Conservation (phyloP, 2,113 vertebrate genomes). For the Zapus hudsonius region DNA sequence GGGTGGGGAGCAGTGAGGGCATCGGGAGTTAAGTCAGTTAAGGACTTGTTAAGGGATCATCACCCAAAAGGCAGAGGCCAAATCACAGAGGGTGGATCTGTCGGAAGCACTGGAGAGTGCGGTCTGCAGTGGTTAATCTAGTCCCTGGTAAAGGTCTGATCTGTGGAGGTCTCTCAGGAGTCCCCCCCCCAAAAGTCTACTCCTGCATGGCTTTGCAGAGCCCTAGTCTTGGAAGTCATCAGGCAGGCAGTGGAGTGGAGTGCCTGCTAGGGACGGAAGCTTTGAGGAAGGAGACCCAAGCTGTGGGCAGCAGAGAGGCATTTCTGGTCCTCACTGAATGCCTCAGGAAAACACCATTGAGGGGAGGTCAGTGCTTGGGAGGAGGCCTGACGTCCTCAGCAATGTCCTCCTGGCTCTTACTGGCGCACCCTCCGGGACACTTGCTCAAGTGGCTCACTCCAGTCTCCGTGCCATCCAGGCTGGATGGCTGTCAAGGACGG, state of each 20-base stretch:
- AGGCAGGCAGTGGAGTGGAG: not conserved
- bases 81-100: rapidly evolving
- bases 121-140: not conserved
- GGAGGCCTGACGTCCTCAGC: not conserved
- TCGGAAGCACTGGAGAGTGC: not conserved
- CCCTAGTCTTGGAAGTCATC: not conserved
- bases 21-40: not conserved
- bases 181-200: not conserved
- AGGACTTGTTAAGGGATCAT: not conserved
- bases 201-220: not conserved
- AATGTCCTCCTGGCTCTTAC: too few relatives aligned
- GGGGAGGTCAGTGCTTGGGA: rapidly evolving
- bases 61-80: not conserved
- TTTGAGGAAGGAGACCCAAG: not conserved
- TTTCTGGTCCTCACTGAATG: rapidly evolving
- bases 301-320: not conserved
- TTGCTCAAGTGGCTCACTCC: not conserved
- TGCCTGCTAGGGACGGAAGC: not conserved
- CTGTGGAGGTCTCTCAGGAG: rapidly evolving
- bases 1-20: too few relatives aligned
- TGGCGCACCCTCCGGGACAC: too few relatives aligned
- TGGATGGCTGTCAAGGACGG: not conserved
- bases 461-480: not conserved
- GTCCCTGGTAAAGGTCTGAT: not conserved
- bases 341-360: not conserved